Base-by-base conservation (phyloP, 1,140 invertebrate species). In the Helicorthomorpha holstii region DNA sequence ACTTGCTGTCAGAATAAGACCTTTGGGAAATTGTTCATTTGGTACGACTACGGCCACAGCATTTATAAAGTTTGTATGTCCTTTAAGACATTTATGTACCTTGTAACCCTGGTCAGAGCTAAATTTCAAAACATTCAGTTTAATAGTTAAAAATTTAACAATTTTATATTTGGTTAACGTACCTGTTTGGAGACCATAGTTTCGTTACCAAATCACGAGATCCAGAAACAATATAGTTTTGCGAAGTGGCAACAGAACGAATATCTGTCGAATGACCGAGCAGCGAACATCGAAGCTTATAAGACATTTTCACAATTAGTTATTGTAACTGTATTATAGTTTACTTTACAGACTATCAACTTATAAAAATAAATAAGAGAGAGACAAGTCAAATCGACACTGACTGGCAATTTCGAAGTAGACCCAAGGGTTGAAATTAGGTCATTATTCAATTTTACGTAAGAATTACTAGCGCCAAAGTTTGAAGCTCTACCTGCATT, bases 201-300 rank as follows among this genome's bases (percentile, higher is more conserved):
- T 82, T 82, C 14, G 82, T 79, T 21, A 84, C 87, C 65, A 79
- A 80, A 66, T 94, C 90, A 59, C 89, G 73, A 14, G 89, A 93
- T 4, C 79, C 84, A 1, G 87, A 89, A 25, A 92, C 66, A 58
- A 93, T 79, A 51, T 73, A 75, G 56, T 76, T 79, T 61, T 83
- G 77, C 3, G 74, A 70, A 3, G 73, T 69, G 1, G 75, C 71
- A 12, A 94, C 71, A 45, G 77, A 77, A 54, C 90, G 73, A 26
- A 93, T 87, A 66, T 94, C 90, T 61, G 80, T 73, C 34, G 79
- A 78, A 68, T 94, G 89, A 0, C 85, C 86, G 56, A 72, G 66
- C 29, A 92, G 67, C 57, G 76, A 74, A 62, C 76, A 75, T 65
- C 84, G 81, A 50, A 92, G 69, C 71, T 85, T 86, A 61, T 83